phyloP scores from a whole-genome alignment of 2,113 vertebrate genomes.

The Rhegmatorhina hoffmannsi region DNA sequence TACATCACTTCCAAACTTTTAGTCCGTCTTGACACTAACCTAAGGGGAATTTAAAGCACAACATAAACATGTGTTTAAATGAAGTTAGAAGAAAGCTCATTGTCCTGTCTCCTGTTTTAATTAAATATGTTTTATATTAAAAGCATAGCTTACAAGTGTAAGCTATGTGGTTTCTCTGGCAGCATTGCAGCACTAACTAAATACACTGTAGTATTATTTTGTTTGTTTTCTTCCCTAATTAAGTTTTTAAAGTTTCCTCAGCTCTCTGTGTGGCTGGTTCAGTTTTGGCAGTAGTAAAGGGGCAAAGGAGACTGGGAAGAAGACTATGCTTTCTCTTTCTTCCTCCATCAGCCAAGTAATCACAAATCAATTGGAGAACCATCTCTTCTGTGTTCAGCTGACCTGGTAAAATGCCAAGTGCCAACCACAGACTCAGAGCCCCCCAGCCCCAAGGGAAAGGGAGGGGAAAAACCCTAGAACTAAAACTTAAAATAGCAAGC shows the following conservation, averaged over 20 bases:
- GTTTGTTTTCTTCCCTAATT: conserved; percentile 79
- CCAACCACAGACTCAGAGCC: too few relatives aligned
- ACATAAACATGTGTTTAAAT: conserved; percentile 70
- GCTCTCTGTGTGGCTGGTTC: conserved; percentile 77
- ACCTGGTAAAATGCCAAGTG: too few relatives aligned
- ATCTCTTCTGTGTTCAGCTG: too few relatives aligned
- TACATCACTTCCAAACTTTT: conserved; percentile 48
- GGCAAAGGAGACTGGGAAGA: conserved; percentile 42
- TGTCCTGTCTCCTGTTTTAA: conserved; percentile 73
- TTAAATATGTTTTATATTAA: conserved; percentile 76
- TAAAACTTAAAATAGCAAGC: too few relatives aligned
- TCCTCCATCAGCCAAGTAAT: neutral
- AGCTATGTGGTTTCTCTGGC: conserved; percentile 76
- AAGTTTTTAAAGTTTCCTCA: conserved; percentile 78
- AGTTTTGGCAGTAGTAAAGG: conserved; percentile 69
- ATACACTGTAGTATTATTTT: conserved; percentile 76
- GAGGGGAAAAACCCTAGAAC: too few relatives aligned
- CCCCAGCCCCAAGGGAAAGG: too few relatives aligned
- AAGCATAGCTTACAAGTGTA: conserved; percentile 70
- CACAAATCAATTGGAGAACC: neutral
- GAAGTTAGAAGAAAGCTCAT: conserved; percentile 71
- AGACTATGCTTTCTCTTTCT: neutral
- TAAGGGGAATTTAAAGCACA: conserved; percentile 67
- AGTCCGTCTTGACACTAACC: conserved; percentile 54
- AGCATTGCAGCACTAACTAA: conserved; percentile 67